These are phyloP conservation scores for Nematopogon swammerdamellus DNA, from an alignment of 2,888 invertebrate genomes.

Conservation along the genomic window DNA sequence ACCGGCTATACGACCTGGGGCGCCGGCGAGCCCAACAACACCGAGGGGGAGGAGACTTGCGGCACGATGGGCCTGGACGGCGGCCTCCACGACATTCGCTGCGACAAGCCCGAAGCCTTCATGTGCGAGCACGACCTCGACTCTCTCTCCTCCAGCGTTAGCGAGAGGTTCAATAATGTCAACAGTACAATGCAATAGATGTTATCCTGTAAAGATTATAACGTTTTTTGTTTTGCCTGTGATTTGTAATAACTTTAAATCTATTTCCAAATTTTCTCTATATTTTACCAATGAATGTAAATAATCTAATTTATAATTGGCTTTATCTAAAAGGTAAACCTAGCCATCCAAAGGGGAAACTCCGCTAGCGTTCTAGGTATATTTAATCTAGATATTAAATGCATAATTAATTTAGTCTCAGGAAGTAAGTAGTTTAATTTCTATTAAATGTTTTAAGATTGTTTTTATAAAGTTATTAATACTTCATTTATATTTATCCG, in stretches of 20 bases:
- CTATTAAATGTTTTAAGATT: no score
- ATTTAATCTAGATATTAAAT: no score
- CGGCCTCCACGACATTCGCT: conserved; percentile 1
- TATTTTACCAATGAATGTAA: not conserved
- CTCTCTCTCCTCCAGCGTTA: not conserved
- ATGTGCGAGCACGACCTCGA: conserved; percentile 5
- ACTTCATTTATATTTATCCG: no score
- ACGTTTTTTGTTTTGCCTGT: not conserved
- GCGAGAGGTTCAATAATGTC: not conserved
- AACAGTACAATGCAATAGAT: not conserved
- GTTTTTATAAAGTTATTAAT: no score
- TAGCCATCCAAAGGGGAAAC: no score
- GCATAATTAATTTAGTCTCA: no score
- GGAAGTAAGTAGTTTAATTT: no score
- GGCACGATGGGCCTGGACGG: conserved; percentile 1
- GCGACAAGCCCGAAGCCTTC: not conserved
- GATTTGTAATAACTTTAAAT: not conserved
- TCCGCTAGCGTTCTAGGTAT: no score
- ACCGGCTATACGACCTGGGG: conserved; percentile 1
- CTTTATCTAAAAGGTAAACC: no score
- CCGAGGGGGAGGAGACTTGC: conserved; percentile 2
- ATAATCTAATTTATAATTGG: no score
- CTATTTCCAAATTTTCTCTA: not conserved
- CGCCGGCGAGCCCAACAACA: conserved; percentile 4
- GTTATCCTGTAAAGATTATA: not conserved